Evolutionary conservation across 2,888 invertebrate species (phyloP).

Genomic region (Onthophagus sagittarius): DNA sequence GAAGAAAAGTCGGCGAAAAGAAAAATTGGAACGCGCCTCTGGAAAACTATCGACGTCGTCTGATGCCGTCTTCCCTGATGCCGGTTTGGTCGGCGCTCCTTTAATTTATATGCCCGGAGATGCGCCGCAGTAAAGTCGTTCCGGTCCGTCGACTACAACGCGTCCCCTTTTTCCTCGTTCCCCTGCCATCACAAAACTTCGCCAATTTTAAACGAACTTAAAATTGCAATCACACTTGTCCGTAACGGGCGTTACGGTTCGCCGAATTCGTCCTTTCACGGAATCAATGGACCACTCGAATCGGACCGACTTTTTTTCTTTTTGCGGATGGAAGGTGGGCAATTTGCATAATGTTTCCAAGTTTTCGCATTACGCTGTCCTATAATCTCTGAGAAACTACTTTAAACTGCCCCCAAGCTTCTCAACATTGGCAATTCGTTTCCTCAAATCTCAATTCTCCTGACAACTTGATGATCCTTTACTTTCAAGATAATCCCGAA

Average conservation of each 20-base stretch:
- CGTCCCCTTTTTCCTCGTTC: neutral
- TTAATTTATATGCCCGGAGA: slow-evolving; percentile 18
- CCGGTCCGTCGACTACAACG: slow-evolving; percentile 1
- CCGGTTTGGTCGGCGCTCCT: neutral
- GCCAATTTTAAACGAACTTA: slow-evolving; percentile 22
- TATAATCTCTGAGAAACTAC: slow-evolving; percentile 3
- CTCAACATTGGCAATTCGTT: neutral
- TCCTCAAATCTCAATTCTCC: neutral
- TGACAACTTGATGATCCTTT: neutral
- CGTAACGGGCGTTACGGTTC: slow-evolving; percentile 16
- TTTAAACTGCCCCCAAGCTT: neutral
- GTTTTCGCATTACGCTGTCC: slow-evolving; percentile 4
- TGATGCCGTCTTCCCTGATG: neutral
- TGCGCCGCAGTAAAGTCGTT: slow-evolving; percentile 9
- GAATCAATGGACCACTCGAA: slow-evolving; percentile 1
- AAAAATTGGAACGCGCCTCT: neutral
- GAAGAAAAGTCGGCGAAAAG: neutral
- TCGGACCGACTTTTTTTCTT: slow-evolving; percentile 2
- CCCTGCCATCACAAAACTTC: slow-evolving; percentile 15
- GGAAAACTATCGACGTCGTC: slow-evolving; percentile 2
- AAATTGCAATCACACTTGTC: slow-evolving; percentile 24
- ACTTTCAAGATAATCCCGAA: neutral
- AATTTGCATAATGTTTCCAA: slow-evolving; percentile 11
- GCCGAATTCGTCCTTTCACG: slow-evolving; percentile 17
- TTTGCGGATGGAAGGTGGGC: neutral